Evolutionary conservation across 2,113 vertebrate species (phyloP), one percentile per base, ranked within the genome.

Genomic region (Aviceda subcristata): DNA sequence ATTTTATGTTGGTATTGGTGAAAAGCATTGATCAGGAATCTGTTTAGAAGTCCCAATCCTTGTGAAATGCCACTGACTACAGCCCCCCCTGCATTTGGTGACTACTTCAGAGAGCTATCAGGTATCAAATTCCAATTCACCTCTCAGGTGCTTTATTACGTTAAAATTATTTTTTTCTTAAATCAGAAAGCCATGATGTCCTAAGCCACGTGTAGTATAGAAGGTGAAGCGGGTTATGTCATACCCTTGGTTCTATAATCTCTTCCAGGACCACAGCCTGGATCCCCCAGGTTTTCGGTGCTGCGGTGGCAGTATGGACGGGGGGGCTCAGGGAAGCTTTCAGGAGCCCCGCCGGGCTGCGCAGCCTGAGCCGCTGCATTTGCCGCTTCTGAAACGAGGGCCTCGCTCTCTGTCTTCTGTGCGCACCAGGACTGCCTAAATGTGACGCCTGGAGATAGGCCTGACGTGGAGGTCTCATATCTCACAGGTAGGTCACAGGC

Each of bases 381-480:
- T 34, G 22, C 36, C 0, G 0, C 36, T 43, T 56, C 71, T 57
- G 36, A 56, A 6, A 4, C 3, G 5, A n/a, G 3, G 10, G 12
- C 21, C 30, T 80, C 4, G 1, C 48, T 60, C 20, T 3, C 60
- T 1, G 0, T 41, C 32, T 45, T 63, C 63, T 11, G 6, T 29
- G 36, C 56, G 18, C 72, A 27, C 14, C 63, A 51, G 50, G 36
- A 22, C 43, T 38, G 29, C 48, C 36, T 18, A 38, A 55, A 36
- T 1, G 1, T 20, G 62, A 48, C 24, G 71, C 15, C 27, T 20
- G 14, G 50, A 51, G 26, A 23, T 4, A 41, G 60, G 39, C 19
- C 20, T 0, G 3, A 8, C 11, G n/a, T 6, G 17, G n/a, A 45
- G 23, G 34, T 51, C 38, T 45, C 9, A 0, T 20, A 7, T 30